Evolutionary conservation across 2,113 vertebrate species (phyloP).

Genomic region (Entomyzon cyanotis): DNA sequence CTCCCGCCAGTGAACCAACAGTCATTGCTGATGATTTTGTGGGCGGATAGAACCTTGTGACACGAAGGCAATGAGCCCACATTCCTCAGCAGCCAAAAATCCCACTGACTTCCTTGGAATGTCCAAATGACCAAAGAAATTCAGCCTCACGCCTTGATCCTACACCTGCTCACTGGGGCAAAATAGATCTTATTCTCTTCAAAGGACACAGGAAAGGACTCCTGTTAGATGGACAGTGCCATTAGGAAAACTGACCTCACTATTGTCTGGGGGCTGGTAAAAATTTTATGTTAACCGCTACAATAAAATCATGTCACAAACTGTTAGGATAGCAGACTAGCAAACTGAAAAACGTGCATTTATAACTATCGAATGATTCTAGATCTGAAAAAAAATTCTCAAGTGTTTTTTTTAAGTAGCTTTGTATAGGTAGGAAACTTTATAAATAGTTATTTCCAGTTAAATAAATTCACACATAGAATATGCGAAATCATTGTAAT

Average conservation of each 20-base stretch:
- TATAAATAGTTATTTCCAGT: neutral
- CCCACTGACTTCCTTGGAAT: neutral
- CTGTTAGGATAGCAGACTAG: neutral
- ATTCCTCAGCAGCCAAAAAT: neutral
- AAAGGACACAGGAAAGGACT: neutral
- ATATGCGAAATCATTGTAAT: neutral
- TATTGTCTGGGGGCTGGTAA: accelerated
- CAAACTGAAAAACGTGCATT: neutral
- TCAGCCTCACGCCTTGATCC: neutral
- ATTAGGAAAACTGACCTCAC: neutral
- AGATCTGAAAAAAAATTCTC: neutral
- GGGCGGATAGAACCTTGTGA: neutral
- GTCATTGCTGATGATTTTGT: neutral
- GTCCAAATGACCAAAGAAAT: neutral
- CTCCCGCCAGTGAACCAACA: neutral
- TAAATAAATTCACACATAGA: neutral
- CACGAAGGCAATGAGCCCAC: neutral
- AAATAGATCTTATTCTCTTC: neutral
- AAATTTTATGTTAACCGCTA: neutral
- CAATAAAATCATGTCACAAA: neutral
- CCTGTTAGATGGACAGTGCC: accelerated
- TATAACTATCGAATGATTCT: neutral
- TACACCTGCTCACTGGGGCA: neutral
- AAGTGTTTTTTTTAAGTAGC: neutral
- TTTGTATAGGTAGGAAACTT: neutral